phyloP scores from a whole-genome alignment of 2,113 vertebrate genomes.

The Percopsis transmontana region DNA sequence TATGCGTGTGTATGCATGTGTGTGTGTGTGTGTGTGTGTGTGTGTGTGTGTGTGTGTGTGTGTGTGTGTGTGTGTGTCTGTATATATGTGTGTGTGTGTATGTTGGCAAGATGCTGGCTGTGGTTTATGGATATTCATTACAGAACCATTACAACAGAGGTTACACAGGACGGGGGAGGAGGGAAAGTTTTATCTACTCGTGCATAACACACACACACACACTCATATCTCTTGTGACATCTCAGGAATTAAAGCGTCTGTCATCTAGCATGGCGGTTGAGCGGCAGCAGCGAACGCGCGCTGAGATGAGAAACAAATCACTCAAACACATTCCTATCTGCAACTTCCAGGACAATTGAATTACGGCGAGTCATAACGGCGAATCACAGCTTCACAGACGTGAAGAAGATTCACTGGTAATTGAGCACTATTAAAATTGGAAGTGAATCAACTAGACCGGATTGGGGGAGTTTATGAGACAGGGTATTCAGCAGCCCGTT shows the following conservation, averaged over 20 bases:
- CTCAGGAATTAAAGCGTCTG: conserved; percentile 51
- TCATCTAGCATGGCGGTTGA: conserved; percentile 32
- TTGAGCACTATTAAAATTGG: conserved; percentile 54
- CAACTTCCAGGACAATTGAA: conserved; percentile 41
- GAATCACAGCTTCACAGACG: conserved; percentile 5
- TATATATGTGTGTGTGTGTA: neutral
- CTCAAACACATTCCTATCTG: conserved; percentile 31
- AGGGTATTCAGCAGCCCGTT: conserved; percentile 30
- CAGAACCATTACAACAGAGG: conserved; percentile 67
- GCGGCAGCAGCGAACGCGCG: conserved; percentile 11
- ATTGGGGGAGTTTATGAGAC: neutral
- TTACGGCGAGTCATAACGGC: conserved; percentile 18
- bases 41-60: conserved; percentile 14
- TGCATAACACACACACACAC: conserved; percentile 36
- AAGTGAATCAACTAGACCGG: neutral
- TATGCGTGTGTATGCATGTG: no score
- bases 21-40: conserved; percentile 11
- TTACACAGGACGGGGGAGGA: conserved; percentile 49
- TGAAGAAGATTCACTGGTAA: conserved; percentile 20
- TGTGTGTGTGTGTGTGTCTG: no score
- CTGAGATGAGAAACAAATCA: conserved; percentile 61
- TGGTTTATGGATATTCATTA: conserved; percentile 73
- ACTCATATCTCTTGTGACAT: conserved; percentile 13
- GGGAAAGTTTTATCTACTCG: conserved; percentile 49
- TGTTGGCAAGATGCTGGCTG: conserved; percentile 38